A percentile compares a stretch with the other conserved stretches of the same genome.
Conservation (phyloP, 2,888 invertebrate genomes). For the Amiota mariae region DNA sequence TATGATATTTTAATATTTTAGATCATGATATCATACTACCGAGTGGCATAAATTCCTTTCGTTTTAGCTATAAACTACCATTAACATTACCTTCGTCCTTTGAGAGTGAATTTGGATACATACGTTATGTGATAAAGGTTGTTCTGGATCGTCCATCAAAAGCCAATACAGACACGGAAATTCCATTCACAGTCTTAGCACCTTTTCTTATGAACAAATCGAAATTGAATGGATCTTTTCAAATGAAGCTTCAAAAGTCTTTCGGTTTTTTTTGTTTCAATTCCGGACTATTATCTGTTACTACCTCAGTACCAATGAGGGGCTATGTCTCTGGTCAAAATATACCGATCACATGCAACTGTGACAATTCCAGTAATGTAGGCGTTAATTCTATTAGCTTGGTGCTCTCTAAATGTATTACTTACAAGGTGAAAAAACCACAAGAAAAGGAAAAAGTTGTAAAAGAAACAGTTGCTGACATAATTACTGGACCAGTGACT, state of each 20-base stretch:
- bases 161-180: slow-evolving; percentile 87
- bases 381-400: slow-evolving; percentile 79
- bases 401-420: slow-evolving; percentile 80
- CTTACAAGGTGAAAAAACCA: slow-evolving; percentile 80
- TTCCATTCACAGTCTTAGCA: slow-evolving; percentile 86
- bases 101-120: slow-evolving; percentile 82
- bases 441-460: slow-evolving; percentile 75
- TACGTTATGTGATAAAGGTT: slow-evolving; percentile 85
- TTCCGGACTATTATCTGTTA: slow-evolving; percentile 81
- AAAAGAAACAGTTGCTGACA: slow-evolving; percentile 76
- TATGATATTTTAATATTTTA: slow-evolving; percentile 29
- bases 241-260: slow-evolving; percentile 81
- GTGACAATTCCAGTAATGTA: slow-evolving; percentile 85
- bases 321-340: slow-evolving; percentile 86
- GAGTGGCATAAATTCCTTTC: slow-evolving; percentile 80
- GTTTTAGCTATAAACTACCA: slow-evolving; percentile 80
- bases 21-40: slow-evolving; percentile 82
- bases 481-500: slow-evolving; percentile 80
- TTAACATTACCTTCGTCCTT: slow-evolving; percentile 84
- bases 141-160: slow-evolving; percentile 89
- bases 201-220: slow-evolving; percentile 88
- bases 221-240: slow-evolving; percentile 80
- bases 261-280: slow-evolving; percentile 87
- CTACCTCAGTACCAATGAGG: slow-evolving; percentile 80
- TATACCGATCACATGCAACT: slow-evolving; percentile 81